Evolutionary conservation across 2,797 vertebrate species (phyloP).

Genomic region (Bucorvus abyssinicus): DNA sequence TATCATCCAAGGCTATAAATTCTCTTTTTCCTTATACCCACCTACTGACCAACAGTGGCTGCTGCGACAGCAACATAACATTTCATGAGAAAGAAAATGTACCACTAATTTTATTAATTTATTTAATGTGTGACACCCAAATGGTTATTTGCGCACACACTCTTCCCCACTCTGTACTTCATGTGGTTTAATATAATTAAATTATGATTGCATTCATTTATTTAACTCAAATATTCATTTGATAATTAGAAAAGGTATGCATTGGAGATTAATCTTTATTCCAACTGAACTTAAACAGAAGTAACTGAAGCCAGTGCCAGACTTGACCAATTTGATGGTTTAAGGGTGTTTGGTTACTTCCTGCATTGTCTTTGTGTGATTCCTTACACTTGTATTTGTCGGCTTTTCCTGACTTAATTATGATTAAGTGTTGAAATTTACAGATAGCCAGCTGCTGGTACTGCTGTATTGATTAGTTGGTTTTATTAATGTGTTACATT

Average conservation of each 20-base stretch:
- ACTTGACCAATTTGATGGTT: background rate
- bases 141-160: slow-evolving; percentile 22
- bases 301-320: background rate
- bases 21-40: slow-evolving; percentile 39
- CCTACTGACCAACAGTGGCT: slow-evolving; percentile 22
- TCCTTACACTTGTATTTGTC: slow-evolving; percentile 44
- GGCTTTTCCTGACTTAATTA: slow-evolving; percentile 42
- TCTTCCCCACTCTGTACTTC: slow-evolving; percentile 51
- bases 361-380: slow-evolving; percentile 35
- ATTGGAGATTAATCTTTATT: slow-evolving; percentile 62
- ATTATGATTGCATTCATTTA: slow-evolving; percentile 5
- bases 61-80: slow-evolving; percentile 33
- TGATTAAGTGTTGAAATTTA: slow-evolving; percentile 62
- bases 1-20: slow-evolving; percentile 42
- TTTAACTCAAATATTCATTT: slow-evolving; percentile 67
- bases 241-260: slow-evolving; percentile 60
- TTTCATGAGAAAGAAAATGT: slow-evolving; percentile 15
- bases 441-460: slow-evolving; percentile 12
- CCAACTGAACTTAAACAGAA: slow-evolving; percentile 59
- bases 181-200: slow-evolving; percentile 68
- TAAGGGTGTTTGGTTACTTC: slow-evolving; percentile 22
- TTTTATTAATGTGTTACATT: slow-evolving; percentile 59
- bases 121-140: slow-evolving; percentile 11
- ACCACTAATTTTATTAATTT: slow-evolving; percentile 34
- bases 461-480: slow-evolving; percentile 33